Conservation (phyloP, 2,797 vertebrate genomes). For the Knipowitschia caucasica region DNA sequence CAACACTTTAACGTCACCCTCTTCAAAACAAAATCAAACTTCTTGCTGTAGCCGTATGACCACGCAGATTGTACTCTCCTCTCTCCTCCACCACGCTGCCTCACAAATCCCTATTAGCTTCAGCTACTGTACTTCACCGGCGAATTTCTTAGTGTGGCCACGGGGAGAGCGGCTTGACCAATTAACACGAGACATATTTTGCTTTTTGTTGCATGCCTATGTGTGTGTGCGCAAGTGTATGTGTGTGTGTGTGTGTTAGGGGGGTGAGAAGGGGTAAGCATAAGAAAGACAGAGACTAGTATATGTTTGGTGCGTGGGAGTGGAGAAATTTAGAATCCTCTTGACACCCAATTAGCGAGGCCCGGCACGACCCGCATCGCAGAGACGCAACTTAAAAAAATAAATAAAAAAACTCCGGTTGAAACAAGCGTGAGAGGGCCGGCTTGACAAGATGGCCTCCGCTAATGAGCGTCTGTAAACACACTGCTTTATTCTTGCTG, state of each 20-base stretch:
- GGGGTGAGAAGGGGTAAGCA: background rate
- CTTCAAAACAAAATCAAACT: too few relatives aligned
- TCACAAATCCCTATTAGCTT: constrained; percentile 65
- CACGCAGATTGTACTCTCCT: too few relatives aligned
- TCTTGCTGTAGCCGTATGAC: too few relatives aligned
- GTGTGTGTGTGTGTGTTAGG: constrained; percentile 31
- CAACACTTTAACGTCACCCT: too few relatives aligned
- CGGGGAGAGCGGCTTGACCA: constrained; percentile 66
- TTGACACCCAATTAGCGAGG: constrained; percentile 76
- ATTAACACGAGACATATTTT: constrained; percentile 68
- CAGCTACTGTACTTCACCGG: constrained; percentile 47
- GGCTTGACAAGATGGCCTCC: constrained; percentile 60
- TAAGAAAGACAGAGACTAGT: background rate
- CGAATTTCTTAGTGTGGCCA: constrained; percentile 25
- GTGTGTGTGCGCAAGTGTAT: constrained; percentile 25
- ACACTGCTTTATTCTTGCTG: constrained; percentile 58
- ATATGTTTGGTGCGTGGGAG: constrained; percentile 39
- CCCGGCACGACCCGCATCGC: constrained; percentile 64
- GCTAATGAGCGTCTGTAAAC: constrained; percentile 62
- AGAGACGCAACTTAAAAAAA: constrained; percentile 58
- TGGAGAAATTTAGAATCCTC: constrained; percentile 73
- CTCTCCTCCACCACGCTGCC: constrained; percentile 45
- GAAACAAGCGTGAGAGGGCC: constrained; percentile 62
- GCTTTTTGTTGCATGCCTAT: constrained; percentile 27
- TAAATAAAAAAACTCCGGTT: constrained; percentile 61